Percentiles rank a stretch among this genome's conserved stretches.
These are phyloP conservation scores for Patella ulyssiponensis DNA, from an alignment of 2,888 invertebrate species.

Conservation along the genomic window DNA sequence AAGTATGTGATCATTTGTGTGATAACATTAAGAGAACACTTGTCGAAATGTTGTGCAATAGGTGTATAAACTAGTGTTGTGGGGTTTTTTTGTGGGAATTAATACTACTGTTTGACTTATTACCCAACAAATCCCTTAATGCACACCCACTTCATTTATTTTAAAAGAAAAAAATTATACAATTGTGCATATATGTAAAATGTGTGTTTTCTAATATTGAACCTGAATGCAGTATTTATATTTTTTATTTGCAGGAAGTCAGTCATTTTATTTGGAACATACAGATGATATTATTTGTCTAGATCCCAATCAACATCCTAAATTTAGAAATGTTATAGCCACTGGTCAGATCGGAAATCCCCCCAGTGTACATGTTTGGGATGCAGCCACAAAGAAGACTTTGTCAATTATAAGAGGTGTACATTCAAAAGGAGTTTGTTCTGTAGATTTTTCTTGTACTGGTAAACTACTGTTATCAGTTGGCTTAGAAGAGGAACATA, in stretches of 20 bases:
- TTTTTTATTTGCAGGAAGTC: conserved; percentile 60
- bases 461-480: conserved; percentile 70
- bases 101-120: too few species aligned
- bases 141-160: too few species aligned
- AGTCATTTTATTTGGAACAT: conserved; percentile 71
- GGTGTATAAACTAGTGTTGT: too few species aligned
- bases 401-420: conserved; percentile 66
- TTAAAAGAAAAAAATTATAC: too few species aligned
- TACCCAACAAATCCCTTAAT: too few species aligned
- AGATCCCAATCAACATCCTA: conserved; percentile 70
- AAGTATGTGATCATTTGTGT: too few species aligned
- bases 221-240: too few species aligned
- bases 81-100: too few species aligned
- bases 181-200: too few species aligned
- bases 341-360: conserved; percentile 71
- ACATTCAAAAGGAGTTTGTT: conserved; percentile 68
- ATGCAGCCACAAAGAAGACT: conserved; percentile 67
- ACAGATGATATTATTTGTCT: conserved; percentile 72
- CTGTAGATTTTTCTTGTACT: conserved; percentile 71
- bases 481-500: conserved; percentile 67
- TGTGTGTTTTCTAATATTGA: too few species aligned
- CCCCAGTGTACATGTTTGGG: conserved; percentile 70
- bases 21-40: too few species aligned
- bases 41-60: too few species aligned
- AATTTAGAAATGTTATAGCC: conserved; percentile 69